Evolutionary conservation across 2,113 vertebrate species (phyloP), one percentile per base, ranked within the genome.

Genomic region (Eretmochelys imbricata): DNA sequence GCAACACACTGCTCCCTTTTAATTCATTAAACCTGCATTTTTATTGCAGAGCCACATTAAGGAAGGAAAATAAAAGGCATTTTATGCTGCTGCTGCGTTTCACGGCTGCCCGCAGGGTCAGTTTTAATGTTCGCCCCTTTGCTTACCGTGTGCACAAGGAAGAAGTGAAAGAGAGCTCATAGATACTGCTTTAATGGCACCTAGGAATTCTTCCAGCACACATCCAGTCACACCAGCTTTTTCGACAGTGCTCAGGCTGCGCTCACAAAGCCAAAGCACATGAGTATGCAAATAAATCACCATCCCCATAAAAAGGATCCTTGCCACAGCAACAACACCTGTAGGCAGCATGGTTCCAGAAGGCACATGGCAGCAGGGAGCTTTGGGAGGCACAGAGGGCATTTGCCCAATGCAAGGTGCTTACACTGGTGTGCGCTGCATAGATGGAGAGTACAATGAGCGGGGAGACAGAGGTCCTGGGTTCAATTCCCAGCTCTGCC

Each of bases 1-100:
- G 93, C 78, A 97, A 95, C 90, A 80, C 55, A 85, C 92, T 75
- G 46, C 88, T 89, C 72, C 49, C 90, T 95, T 94, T 82, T 90
- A 84, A 12, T 93, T 96, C 93, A 91, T 84, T 72, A 87, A 85
- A 88, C 86, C 51, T 48, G 22, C 50, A 20, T 29, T 69, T 85
- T 91, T 87, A 96, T 76, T 82, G 90, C 86, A 82, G 65, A 79
- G 80, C 29, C 29, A 14, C 62, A 81, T 86, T 92, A 84, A 82
- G 80, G 90, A 86, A 16, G 49, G 81, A 84, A 91, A 94, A 96
- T 62, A 82, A 95, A 95, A 89, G 59, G 49, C 57, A 88, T 87
- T 95, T 95, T 17, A 53, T 72, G 20, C 51, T 82, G 90, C 93
- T 83, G 51, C 88, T 1, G 65, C 46, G 79, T 53, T 90, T 78